Evolutionary conservation across 2,113 vertebrate species (phyloP).

Genomic region (Oryzias melastigma): DNA sequence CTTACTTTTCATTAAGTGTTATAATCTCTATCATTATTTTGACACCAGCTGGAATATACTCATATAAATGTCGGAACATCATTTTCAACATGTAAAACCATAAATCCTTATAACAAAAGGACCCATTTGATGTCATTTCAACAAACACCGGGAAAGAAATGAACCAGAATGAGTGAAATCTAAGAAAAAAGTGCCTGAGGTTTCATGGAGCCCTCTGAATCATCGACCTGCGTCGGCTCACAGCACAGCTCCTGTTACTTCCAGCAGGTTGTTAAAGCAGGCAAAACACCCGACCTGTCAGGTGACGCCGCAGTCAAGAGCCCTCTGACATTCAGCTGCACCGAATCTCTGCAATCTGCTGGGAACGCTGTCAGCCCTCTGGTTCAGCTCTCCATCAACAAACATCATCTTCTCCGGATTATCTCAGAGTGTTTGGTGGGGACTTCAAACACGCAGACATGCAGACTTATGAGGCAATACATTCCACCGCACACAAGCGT

Average conservation of each 20-base stretch:
- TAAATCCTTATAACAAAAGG: too few species aligned
- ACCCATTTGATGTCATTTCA: not conserved
- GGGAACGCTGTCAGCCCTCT: not conserved
- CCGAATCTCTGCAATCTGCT: constrained; percentile 5
- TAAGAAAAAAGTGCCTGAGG: not conserved
- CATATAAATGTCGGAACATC: too few species aligned
- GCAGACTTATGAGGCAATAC: constrained; percentile 27
- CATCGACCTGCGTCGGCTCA: constrained; percentile 14
- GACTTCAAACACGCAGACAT: constrained; percentile 5
- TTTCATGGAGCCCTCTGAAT: not conserved
- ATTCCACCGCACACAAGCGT: constrained; percentile 24
- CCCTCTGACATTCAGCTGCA: constrained; percentile 10
- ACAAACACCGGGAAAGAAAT: constrained; percentile 1
- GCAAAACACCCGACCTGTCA: constrained; percentile 6
- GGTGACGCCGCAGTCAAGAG: constrained; percentile 17
- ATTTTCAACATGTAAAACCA: too few species aligned
- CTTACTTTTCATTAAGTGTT: too few species aligned
- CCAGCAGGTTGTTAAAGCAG: constrained; percentile 11
- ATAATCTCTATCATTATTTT: too few species aligned
- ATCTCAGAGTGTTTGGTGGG: constrained; percentile 12
- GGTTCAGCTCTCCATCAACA: constrained; percentile 16
- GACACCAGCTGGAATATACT: too few species aligned
- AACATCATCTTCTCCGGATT: constrained; percentile 21
- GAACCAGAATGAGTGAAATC: constrained; percentile 3
- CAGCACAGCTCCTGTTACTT: constrained; percentile 12